Conservation (phyloP, 2,113 vertebrate species). For the Ia io region DNA sequence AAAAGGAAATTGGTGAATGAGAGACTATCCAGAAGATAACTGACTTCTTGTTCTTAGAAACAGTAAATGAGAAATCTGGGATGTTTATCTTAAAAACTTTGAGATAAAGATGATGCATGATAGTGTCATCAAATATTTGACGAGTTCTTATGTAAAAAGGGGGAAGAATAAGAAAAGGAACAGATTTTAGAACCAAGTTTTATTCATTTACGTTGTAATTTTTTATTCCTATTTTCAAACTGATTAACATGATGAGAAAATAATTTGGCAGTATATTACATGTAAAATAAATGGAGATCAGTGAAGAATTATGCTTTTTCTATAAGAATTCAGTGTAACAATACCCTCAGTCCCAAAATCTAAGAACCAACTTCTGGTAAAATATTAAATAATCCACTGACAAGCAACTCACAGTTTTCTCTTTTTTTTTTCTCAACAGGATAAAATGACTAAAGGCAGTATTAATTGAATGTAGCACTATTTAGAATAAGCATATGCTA, state of each 20-base stretch:
- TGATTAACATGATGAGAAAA: background rate
- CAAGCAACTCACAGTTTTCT: background rate
- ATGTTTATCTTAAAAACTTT: background rate
- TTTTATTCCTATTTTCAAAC: background rate
- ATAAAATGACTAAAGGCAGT: slow-evolving; percentile 32
- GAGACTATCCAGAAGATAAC: background rate
- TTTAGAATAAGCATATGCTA: slow-evolving; percentile 48
- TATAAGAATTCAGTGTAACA: slow-evolving; percentile 5
- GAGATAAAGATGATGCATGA: background rate
- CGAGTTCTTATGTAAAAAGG: background rate
- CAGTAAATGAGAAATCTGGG: background rate
- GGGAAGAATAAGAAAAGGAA: background rate
- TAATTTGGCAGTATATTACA: background rate
- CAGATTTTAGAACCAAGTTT: slow-evolving; percentile 1
- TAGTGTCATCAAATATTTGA: background rate
- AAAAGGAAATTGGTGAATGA: background rate
- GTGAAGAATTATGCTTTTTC: slow-evolving; percentile 13
- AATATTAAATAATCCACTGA: background rate
- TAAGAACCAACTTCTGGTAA: background rate
- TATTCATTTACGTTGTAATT: background rate
- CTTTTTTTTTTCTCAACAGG: background rate
- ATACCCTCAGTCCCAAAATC: background rate
- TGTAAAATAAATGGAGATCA: slow-evolving; percentile 4
- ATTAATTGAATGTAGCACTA: slow-evolving; percentile 48
- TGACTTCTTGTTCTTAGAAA: slow-evolving; percentile 19